These are phyloP conservation scores for Rhynchomys soricoides DNA, from an alignment of 2,113 vertebrate genomes.

Conservation along the genomic window DNA sequence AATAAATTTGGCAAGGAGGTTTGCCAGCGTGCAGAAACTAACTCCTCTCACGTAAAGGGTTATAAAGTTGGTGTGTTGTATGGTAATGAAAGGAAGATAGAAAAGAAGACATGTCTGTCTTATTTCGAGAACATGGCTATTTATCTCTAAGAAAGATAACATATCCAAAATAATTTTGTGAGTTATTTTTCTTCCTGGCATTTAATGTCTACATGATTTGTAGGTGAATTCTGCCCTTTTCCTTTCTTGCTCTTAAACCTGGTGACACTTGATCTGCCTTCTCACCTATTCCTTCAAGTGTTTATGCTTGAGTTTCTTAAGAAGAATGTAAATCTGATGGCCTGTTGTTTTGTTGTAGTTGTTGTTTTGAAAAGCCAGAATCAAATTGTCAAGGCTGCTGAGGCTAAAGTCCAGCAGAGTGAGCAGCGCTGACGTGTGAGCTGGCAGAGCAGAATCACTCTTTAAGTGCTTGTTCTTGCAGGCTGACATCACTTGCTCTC, in stretches of 20 bases:
- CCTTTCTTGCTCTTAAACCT: constrained; percentile 37
- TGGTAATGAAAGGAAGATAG: constrained; percentile 55
- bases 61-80: constrained; percentile 58
- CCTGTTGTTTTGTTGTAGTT: constrained; percentile 30
- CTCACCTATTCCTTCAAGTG: constrained; percentile 63
- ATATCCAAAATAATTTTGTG: constrained; percentile 62
- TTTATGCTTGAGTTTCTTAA: constrained; percentile 75
- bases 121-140: constrained; percentile 48
- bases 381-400: constrained; percentile 51
- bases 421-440: constrained; percentile 37
- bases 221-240: too few species aligned
- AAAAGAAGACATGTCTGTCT: constrained; percentile 67
- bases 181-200: constrained; percentile 47
- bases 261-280: constrained; percentile 74
- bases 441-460: constrained; percentile 58
- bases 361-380: constrained; percentile 41
- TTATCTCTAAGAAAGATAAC: constrained; percentile 65
- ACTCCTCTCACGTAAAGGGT: constrained; percentile 72
- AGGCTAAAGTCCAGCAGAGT: not conserved
- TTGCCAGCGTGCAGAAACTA: constrained; percentile 66
- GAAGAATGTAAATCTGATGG: constrained; percentile 58
- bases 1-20: constrained; percentile 60
- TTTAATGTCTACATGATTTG: constrained; percentile 58
- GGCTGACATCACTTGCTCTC: constrained; percentile 32
- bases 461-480: constrained; percentile 4